phyloP scores from a whole-genome alignment of 1,140 invertebrate species.

The Dysdera silvatica region DNA sequence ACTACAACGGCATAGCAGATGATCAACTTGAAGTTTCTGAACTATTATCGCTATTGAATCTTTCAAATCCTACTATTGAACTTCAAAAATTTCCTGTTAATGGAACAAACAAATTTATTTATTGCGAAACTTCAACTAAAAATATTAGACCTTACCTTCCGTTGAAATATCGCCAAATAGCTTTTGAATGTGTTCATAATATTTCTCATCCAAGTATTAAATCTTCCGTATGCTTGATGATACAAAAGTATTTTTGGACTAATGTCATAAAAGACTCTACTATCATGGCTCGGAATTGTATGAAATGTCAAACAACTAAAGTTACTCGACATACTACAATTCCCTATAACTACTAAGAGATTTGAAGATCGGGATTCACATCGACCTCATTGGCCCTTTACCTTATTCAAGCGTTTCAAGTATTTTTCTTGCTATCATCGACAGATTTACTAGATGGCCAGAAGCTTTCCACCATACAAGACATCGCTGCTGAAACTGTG shows the following conservation, averaged over 20 bases:
- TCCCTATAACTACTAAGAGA: neutral
- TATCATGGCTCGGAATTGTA: neutral
- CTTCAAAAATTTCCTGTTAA: neutral
- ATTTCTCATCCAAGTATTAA: slow-evolving; percentile 3
- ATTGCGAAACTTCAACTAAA: slow-evolving; percentile 5
- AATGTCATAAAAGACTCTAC: neutral
- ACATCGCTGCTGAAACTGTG: neutral
- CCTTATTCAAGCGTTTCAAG: neutral
- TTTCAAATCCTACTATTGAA: neutral
- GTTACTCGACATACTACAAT: neutral
- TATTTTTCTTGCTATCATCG: neutral
- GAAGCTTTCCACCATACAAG: neutral
- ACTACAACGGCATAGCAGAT: neutral
- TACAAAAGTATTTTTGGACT: neutral
- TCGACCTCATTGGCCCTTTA: neutral
- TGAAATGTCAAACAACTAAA: neutral
- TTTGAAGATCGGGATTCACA: neutral
- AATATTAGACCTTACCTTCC: slow-evolving; percentile 8
- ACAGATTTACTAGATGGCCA: neutral
- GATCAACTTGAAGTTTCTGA: slow-evolving; percentile 5
- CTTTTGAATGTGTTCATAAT: slow-evolving; percentile 4
- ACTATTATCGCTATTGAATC: too few relatives aligned
- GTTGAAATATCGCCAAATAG: neutral
- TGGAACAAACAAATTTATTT: neutral
- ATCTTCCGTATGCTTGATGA: slow-evolving; percentile 3